phyloP scores from a whole-genome alignment of 2,113 vertebrate species.

The Piaya cayana region DNA sequence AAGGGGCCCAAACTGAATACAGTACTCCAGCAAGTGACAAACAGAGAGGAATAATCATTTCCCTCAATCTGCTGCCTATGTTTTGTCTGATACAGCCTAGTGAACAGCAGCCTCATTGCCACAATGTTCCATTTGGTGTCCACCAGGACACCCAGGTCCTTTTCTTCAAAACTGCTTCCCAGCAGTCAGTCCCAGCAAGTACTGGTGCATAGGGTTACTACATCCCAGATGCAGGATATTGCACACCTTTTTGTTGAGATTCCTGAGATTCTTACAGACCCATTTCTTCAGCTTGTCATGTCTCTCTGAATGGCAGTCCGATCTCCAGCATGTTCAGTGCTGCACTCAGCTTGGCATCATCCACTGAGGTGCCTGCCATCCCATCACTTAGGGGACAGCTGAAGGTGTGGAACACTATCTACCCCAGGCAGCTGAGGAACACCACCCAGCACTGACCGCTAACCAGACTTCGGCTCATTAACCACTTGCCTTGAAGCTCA shows the following conservation, averaged over 20 bases:
- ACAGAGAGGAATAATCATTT: not conserved
- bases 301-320: not conserved
- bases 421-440: not conserved
- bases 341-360: not conserved
- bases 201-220: not conserved
- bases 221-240: not conserved
- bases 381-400: rapidly evolving
- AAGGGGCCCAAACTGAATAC: not conserved
- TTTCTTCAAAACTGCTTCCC: not conserved
- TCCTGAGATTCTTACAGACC: not conserved
- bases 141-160: not conserved
- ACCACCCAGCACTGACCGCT: not conserved
- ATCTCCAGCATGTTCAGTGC: not conserved
- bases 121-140: not conserved
- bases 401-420: not conserved
- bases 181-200: not conserved
- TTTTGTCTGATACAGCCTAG: not conserved
- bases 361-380: not conserved
- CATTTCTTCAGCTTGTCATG: not conserved
- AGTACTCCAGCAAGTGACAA: not conserved
- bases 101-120: not conserved
- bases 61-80: not conserved
- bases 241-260: not conserved
- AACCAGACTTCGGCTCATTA: not conserved
- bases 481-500: not conserved